Base-by-base conservation (phyloP, 2,888 invertebrate species). In the Tetranychus piercei region DNA sequence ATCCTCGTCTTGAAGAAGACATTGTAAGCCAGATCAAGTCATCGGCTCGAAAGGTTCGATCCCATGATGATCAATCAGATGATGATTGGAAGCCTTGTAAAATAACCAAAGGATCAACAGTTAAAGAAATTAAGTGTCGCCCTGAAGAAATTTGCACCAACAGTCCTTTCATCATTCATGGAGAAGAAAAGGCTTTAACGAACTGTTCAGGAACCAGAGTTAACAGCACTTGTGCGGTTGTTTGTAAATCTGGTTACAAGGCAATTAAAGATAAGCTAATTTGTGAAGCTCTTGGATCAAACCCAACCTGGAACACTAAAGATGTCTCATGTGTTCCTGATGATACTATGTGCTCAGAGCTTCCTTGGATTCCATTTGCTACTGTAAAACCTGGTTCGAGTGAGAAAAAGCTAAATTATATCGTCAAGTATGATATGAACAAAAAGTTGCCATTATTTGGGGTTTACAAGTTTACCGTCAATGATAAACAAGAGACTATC, bases 191-290 rank as follows among this genome's bases (percentile, higher is more conserved):
- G n/a, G n/a, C 8, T 11, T 45, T 74, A 44, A n/a, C 70, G 5
- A 18, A 44, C 1, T 74, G 74, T 20, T 45, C 66, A 15, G 65
- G 43, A 1, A 74, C 72, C 23, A 44, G 23, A 6, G 44, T 74
- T 7, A 72, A 72, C 44, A 44, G 44, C 15, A 65, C 65, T 18
- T 74, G 74, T 72, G 64, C 22, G 11, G 64, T 74, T 1, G 15
- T 55, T 2, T 74, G 74, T 72, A 55, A 66, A 45, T 6, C 72
- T 1, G 74, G 74, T 34, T 74, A 74, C 71, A 72, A 71, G 72
- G 34, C 74, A 15, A 71, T 34, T n/a, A 9, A 44, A 34, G 65
- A 55, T 5, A 45, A 44, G 15, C 43, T 74, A 34, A 23, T 34
- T 22, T 74, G 74, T 44, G 34, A 71, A 34, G 11, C 8, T 15